phyloP scores from a whole-genome alignment of 2,888 invertebrate species.

The Xestobium rufovillosum region DNA sequence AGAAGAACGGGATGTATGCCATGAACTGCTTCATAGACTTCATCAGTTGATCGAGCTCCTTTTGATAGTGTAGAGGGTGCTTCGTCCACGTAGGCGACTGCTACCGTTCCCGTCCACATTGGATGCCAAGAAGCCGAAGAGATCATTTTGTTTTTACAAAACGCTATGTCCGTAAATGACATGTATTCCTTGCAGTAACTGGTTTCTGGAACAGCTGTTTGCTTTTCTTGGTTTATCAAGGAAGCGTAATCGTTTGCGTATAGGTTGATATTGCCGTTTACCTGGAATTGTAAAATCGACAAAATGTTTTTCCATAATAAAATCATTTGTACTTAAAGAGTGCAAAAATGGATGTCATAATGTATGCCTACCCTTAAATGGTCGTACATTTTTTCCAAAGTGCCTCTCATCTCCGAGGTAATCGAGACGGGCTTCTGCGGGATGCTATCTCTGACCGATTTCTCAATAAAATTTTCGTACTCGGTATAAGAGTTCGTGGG shows the following conservation, averaged over 20 bases:
- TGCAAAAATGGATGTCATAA: too few relatives aligned
- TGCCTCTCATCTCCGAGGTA: too few relatives aligned
- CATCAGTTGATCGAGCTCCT: slow-evolving; percentile 26
- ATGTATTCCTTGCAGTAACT: slow-evolving; percentile 49
- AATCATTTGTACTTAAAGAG: too few relatives aligned
- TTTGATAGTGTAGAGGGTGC: slow-evolving; percentile 44
- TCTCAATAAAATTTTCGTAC: too few relatives aligned
- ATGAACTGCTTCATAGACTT: slow-evolving; percentile 45
- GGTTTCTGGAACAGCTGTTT: slow-evolving; percentile 19
- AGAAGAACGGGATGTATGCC: slow-evolving; percentile 60
- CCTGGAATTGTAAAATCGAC: too few relatives aligned
- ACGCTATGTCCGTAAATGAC: slow-evolving; percentile 57
- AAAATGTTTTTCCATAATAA: too few relatives aligned
- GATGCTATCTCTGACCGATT: too few relatives aligned
- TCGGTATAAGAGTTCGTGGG: slow-evolving; percentile 65
- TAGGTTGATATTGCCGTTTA: slow-evolving; percentile 47
- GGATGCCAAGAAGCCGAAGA: slow-evolving; percentile 64
- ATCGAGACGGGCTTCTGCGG: slow-evolving; percentile 27
- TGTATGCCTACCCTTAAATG: too few relatives aligned
- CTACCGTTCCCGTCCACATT: slow-evolving; percentile 59
- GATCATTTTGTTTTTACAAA: slow-evolving; percentile 60
- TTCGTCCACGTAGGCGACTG: slow-evolving; percentile 57
- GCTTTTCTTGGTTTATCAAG: slow-evolving; percentile 32
- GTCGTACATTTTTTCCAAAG: too few relatives aligned
- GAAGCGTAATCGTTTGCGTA: slow-evolving; percentile 56